A percentile compares a stretch with the other conserved stretches of the same genome.
phyloP scores from a whole-genome alignment of 2,797 vertebrate genomes.

The Sebastes kiyomatsui region DNA sequence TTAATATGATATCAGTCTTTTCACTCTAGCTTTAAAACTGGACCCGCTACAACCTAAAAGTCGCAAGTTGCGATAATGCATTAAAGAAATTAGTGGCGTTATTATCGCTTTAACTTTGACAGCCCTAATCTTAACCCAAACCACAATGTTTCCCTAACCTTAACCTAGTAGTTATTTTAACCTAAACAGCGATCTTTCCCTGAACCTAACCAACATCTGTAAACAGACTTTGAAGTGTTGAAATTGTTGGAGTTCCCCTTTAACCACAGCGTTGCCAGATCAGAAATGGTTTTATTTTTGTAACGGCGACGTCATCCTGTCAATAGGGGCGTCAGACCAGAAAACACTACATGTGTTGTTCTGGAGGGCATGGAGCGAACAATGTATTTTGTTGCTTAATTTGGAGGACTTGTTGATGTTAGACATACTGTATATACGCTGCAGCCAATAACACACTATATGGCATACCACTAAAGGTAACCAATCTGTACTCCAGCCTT shows the following conservation, averaged over 20 bases:
- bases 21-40: too few relatives aligned
- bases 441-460: neutral
- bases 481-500: neutral
- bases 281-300: neutral
- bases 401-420: neutral
- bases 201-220: neutral
- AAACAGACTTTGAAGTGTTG: neutral
- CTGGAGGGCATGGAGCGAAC: neutral
- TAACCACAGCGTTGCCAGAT: too few relatives aligned
- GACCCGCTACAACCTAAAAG: too few relatives aligned
- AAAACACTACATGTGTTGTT: neutral
- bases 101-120: too few relatives aligned
- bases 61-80: too few relatives aligned
- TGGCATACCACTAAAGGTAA: neutral
- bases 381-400: neutral
- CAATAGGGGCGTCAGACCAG: neutral
- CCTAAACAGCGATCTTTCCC: too few relatives aligned
- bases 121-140: too few relatives aligned
- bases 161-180: too few relatives aligned
- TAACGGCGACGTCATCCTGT: neutral
- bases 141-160: too few relatives aligned
- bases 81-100: too few relatives aligned
- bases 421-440: neutral
- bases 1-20: too few relatives aligned
- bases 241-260: neutral